These are phyloP conservation scores for Diaphora mendica DNA, from an alignment of 2,888 invertebrate genomes.

Conservation along the genomic window DNA sequence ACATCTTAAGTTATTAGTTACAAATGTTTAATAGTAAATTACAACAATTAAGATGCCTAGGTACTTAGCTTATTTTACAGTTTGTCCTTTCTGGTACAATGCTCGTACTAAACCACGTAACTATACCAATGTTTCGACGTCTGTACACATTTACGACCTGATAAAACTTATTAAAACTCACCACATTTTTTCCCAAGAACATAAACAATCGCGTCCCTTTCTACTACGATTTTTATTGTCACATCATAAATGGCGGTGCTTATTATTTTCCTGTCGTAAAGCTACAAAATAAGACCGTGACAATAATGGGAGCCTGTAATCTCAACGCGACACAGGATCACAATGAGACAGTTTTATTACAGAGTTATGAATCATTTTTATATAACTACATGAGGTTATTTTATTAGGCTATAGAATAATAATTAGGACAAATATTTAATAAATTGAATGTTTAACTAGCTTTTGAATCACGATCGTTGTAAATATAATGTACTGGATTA, in stretches of 20 bases:
- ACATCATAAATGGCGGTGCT: constrained; percentile 74
- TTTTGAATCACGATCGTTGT: not conserved
- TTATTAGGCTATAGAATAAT: constrained; percentile 71
- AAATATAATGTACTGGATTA: not conserved
- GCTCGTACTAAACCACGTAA: too few relatives aligned
- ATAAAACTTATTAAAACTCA: not conserved
- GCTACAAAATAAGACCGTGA: constrained; percentile 82
- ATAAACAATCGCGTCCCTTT: constrained; percentile 57
- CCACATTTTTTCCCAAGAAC: constrained; percentile 31
- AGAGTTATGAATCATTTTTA: constrained; percentile 76
- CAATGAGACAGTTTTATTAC: constrained; percentile 72
- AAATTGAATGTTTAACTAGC: constrained; percentile 8
- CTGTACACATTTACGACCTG: not conserved
- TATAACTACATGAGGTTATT: constrained; percentile 70
- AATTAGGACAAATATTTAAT: constrained; percentile 49
- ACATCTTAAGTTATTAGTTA: too few relatives aligned
- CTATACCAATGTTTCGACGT: not conserved
- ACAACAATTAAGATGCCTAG: too few relatives aligned
- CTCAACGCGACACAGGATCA: constrained; percentile 57
- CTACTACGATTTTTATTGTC: constrained; percentile 76
- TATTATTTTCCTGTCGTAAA: constrained; percentile 84
- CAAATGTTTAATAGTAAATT: too few relatives aligned
- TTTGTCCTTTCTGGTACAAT: too few relatives aligned
- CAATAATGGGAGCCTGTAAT: constrained; percentile 78
- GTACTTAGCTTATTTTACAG: too few relatives aligned